Evolutionary conservation across 2,797 vertebrate species (phyloP), one percentile per base, ranked within the genome.

Genomic region (Astyanax mexicanus): DNA sequence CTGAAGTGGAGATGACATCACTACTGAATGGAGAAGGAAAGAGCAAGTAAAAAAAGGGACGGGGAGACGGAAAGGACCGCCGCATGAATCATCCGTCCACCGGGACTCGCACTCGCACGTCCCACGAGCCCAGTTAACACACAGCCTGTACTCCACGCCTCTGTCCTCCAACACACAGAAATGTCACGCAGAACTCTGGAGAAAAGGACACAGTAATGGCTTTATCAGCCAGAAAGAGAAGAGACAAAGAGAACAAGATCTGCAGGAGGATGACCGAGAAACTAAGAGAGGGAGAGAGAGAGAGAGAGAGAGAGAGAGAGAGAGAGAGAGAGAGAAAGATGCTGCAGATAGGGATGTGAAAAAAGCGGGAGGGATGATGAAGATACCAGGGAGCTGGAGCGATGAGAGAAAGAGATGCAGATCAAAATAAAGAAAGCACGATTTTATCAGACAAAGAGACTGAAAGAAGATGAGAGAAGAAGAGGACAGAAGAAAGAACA

Each of bases 1-100:
- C 44, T 72, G 52, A 82, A 87, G 71, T 66, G 15, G 80, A 80
- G 84, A 86, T 67, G 25, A 75, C 67, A 70, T 83, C 23, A 76
- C 11, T 6, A 8, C 15, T 57, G 32, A 72, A 77, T 61, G 29
- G 38, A 40, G 44, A 13, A 69, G 42, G 6, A 29, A 49, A 13
- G 29, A 82, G 67, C 67, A 49, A 72, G 64, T 73, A 58, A 75
- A 68, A 45, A 2, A 60, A 64, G 21, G 67, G 52, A 81, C 64
- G 68, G 64, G 54, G 77, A 58, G 60, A 74, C 5, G 29, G 62
- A 66, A 83, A 72, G 79, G 54, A 55, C 38, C 57, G 2, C 17
- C 1, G 55, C 42, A 67, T 49, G 25, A 75, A 75, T 45, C 69
- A 67, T 37, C 47, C 6, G 37, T 45, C 49, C 44, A 37, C 68